Percentiles rank a stretch among this genome's conserved stretches.
Conservation (phyloP, 1,140 invertebrate genomes). For the Drosophila melanica region DNA sequence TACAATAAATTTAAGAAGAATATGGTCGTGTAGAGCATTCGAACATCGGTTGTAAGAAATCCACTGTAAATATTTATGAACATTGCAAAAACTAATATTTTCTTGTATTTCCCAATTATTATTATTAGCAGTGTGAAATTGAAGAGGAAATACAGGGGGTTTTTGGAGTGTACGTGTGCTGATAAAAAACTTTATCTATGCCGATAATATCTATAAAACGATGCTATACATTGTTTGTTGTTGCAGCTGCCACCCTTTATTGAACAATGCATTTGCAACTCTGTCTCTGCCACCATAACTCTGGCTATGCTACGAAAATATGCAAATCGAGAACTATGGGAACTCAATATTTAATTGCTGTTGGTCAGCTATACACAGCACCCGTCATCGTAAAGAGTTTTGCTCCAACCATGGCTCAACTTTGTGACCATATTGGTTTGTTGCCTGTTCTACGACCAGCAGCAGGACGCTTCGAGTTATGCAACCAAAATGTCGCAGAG, state of each 20-base stretch:
- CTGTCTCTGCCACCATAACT: not conserved
- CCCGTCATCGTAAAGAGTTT: not conserved
- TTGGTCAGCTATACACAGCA: slow-evolving; percentile 7
- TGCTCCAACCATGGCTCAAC: slow-evolving; percentile 9
- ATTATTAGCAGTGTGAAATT: slow-evolving; percentile 37
- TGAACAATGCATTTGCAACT: slow-evolving; percentile 28
- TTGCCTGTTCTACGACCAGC: slow-evolving; percentile 13
- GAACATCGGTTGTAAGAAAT: not conserved
- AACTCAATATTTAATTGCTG: slow-evolving; percentile 23
- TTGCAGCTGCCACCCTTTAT: slow-evolving; percentile 16
- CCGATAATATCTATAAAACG: slow-evolving; percentile 61
- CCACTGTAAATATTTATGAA: slow-evolving; percentile 15
- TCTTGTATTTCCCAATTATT: slow-evolving; percentile 56
- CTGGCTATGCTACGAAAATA: slow-evolving; percentile 30
- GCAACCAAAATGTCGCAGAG: slow-evolving; percentile 42
- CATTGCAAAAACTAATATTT: slow-evolving; percentile 13
- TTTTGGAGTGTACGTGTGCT: not conserved
- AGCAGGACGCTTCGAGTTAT: slow-evolving; percentile 45
- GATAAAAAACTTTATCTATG: slow-evolving; percentile 42
- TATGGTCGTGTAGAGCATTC: not conserved
- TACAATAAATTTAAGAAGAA: too few species aligned
- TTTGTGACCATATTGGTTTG: slow-evolving; percentile 28
- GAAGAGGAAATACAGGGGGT: too few species aligned
- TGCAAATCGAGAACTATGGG: slow-evolving; percentile 31
- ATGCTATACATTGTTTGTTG: slow-evolving; percentile 55